Evolutionary conservation across 2,888 invertebrate genomes (phyloP), one percentile per base, ranked within the genome.

Genomic region (Agrotis ipsilon): DNA sequence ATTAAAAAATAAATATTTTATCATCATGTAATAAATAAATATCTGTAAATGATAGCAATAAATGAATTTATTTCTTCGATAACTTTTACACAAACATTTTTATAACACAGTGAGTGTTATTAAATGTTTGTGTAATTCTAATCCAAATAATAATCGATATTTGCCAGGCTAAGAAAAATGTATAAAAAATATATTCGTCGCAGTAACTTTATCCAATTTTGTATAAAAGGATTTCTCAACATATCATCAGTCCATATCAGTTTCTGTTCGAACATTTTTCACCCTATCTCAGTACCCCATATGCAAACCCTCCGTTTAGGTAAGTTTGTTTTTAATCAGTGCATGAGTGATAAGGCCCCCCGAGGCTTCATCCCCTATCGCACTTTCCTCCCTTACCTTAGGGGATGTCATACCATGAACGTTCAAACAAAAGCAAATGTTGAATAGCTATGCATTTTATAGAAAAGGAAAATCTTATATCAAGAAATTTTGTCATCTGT

Each of bases 271-370:
- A 72, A 51, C 52, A 77, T 70, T 80, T 77, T 83, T 81, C 80
- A 82, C 86, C 88, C 88, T 86, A 85, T 74, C 77, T 75, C 75
- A 54, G 79, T 80, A 85, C 86, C 86, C 86, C 86, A 83, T 87
- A 88, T 87, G 88, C 87, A 89, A 88, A 88, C 92, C 90, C 91
- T 89, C 82, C 84, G 87, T 88, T 90, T 89, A 90, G 88, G 88
- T 89, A 87, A 91, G 93, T 94, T 95, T 95, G 92, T 93, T 94
- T 95, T 93, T 95, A 96, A 96, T 96, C 96, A 95, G 94, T 91
- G 92, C 91, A 88, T 88, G 89, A 89, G 88, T 92, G 95, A 94
- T 94, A 93, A 93, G 88, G 88, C 85, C 89, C 92, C 91, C 86
- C 79, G 87, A 85, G 89, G 85, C 75, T 83, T 83, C 73, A 65